These are phyloP conservation scores for Zaprionus ghesquierei DNA, from an alignment of 1,140 invertebrate genomes.

Conservation along the genomic window DNA sequence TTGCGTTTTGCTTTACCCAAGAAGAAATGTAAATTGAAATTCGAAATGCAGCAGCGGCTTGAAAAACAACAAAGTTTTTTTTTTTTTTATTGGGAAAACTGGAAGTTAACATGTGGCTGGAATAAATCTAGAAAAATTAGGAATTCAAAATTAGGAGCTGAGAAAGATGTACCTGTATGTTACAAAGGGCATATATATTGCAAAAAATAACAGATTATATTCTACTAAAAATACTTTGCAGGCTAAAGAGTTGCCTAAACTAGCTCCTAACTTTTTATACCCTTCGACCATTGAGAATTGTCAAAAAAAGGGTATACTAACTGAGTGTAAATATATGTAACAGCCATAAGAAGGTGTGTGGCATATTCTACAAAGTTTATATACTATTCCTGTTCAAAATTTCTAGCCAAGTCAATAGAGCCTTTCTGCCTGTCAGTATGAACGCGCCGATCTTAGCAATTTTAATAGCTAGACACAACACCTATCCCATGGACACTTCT, in stretches of 20 bases:
- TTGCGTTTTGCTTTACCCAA: slow-evolving; percentile 35
- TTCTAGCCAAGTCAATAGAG: no score
- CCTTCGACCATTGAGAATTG: no score
- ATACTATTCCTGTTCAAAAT: no score
- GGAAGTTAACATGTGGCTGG: slow-evolving; percentile 3
- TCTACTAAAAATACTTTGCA: neutral
- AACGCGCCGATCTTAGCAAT: no score
- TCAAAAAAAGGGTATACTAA: no score
- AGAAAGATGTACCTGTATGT: neutral
- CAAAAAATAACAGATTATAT: neutral
- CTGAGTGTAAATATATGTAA: neutral
- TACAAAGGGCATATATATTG: neutral
- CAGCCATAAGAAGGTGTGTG: no score
- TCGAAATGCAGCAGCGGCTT: neutral
- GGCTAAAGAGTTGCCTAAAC: neutral
- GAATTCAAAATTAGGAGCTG: neutral
- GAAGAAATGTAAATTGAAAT: slow-evolving; percentile 3
- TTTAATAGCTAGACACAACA: no score
- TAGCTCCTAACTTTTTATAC: neutral
- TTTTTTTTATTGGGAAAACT: no score
- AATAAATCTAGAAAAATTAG: slow-evolving; percentile 1
- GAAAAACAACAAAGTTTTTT: neutral
- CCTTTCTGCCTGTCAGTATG: no score
- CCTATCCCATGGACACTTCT: no score
- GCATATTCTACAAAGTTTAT: no score